Percentiles rank a stretch among this genome's conserved stretches.
phyloP scores from a whole-genome alignment of 2,888 invertebrate species.

The Thumatha senex region DNA sequence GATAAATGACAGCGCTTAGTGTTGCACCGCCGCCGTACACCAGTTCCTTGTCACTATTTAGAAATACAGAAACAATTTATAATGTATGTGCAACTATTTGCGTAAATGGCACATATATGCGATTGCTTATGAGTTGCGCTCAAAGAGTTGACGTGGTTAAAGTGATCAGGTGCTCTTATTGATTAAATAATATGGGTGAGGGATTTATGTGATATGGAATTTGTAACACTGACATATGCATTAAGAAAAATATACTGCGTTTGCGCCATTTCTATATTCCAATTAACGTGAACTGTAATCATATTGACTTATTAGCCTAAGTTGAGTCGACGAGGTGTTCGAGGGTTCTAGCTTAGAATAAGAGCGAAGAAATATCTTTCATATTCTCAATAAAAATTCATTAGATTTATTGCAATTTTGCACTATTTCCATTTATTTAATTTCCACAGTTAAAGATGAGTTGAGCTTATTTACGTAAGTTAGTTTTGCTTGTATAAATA shows the following conservation, averaged over 20 bases:
- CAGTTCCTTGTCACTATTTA: constrained; percentile 18
- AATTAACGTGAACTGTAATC: too few species aligned
- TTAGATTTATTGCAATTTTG: too few species aligned
- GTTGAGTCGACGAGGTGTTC: too few species aligned
- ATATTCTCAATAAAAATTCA: too few species aligned
- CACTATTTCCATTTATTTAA: too few species aligned
- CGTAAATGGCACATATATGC: background rate
- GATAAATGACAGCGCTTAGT: constrained; percentile 27
- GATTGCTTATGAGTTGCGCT: constrained; percentile 3
- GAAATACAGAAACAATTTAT: constrained; percentile 23
- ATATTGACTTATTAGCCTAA: too few species aligned
- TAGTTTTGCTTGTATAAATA: too few species aligned
- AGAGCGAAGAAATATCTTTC: too few species aligned
- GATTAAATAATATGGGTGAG: constrained; percentile 12
- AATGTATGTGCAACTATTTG: background rate
- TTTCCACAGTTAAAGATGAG: too few species aligned
- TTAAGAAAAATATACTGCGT: background rate
- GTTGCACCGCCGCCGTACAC: constrained; percentile 16
- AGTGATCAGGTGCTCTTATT: constrained; percentile 12
- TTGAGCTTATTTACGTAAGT: too few species aligned
- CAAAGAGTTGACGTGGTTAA: background rate
- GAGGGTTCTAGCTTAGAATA: too few species aligned
- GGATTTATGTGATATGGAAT: constrained; percentile 2
- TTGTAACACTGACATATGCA: background rate
- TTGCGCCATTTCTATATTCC: too few species aligned